phyloP scores from a whole-genome alignment of 1,140 invertebrate species.

The Conus ventricosus region DNA sequence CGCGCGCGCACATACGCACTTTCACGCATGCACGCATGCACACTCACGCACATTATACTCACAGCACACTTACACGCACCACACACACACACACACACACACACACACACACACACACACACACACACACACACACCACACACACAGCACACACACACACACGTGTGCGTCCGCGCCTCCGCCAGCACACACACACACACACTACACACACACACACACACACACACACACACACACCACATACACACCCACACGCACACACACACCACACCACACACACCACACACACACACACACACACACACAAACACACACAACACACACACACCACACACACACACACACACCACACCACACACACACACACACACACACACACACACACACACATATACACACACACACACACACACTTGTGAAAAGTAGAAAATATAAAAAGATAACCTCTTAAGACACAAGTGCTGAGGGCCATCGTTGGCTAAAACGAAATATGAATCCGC shows the following conservation, averaged over 20 bases:
- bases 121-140: conserved; percentile 14
- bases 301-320: neutral
- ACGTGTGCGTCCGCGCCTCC: too few species aligned
- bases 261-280: neutral
- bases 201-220: conserved; percentile 8
- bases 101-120: neutral
- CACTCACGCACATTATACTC: neutral
- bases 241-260: neutral
- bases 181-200: conserved; percentile 8
- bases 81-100: neutral
- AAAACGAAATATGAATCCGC: too few species aligned
- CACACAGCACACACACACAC: conserved; percentile 4
- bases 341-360: too few species aligned
- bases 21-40: neutral
- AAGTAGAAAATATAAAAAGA: too few species aligned
- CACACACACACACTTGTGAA: too few species aligned
- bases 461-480: too few species aligned
- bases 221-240: conserved; percentile 20
- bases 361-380: neutral
- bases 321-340: too few species aligned
- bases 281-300: neutral
- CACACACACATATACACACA: neutral
- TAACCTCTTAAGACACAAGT: too few species aligned
- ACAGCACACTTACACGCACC: neutral
- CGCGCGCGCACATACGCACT: neutral